Base-by-base conservation (phyloP, 1,140 invertebrate species). In the Procambarus clarkii region DNA sequence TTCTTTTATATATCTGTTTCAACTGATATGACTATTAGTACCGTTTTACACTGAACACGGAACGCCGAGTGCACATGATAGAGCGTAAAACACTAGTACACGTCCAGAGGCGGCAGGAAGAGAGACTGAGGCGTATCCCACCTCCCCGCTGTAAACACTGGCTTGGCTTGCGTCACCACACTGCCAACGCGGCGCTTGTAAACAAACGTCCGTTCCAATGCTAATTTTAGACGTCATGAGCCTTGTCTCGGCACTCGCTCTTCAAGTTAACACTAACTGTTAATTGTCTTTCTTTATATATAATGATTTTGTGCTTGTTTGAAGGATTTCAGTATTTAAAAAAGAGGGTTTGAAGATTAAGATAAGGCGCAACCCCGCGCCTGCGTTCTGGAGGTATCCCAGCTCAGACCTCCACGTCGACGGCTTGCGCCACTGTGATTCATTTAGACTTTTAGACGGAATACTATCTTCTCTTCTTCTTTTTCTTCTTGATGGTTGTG, bases 181-280 rank as follows among this genome's bases (percentile, higher is more conserved):
- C n/a, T 81, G 79, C 79, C 79, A 81, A 81, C 79, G 79, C 79
- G 48, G 79, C 18, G 78, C 18, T n/a, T 24, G 79, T 81, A 81
- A 81, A 81, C 79, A 81, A 81, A 79, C 45, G 15, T 45, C 13
- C 2, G 3, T 79, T 79, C 48, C 60, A 0, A 4, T 18, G 50
- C 13, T 8, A 54, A 54, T 54, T 54, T 54, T 54, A 8, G 13
- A 54, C 13, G 7, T 54, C 7, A 54, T 54, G 7, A 8, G 50
- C 2, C 7, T 54, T 54, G 50, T 11, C 13, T 54, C 7, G 7
- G 13, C 13, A 54, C 50, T 0, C 50, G 50, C 1, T 3, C 2
- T 54, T 54, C 50, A 8, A 54, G 7, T 54, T 11, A 54, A 54
- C 7, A 11, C 13, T n/a, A n/a, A n/a, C n/a, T 54, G 50, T 54